Evolutionary conservation across 2,113 vertebrate genomes (phyloP), one percentile per base, ranked within the genome.

Genomic region (Trematocara marginatum): DNA sequence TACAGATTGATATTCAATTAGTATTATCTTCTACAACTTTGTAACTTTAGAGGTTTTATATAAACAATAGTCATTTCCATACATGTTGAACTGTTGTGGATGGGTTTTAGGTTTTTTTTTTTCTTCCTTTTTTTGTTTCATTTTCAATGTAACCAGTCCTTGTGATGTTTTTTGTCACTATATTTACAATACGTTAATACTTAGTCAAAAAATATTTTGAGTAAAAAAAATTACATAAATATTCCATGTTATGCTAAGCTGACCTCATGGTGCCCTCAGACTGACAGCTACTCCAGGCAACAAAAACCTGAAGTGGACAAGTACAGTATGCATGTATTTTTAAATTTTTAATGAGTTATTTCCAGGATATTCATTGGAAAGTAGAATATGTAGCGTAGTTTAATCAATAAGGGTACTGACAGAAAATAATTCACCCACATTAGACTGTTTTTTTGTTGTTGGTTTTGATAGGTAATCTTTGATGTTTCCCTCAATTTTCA

Each of bases 231-330:
- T 61, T 35, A 61, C 57, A 35, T n/a, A 61, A 61, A 61, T 61
- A 35, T 35, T 61, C 57, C 9, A 61, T 35, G 5, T 61, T 61
- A 61, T 40, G 7, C 4, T 69, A 15, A 45, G 0, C 66, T 45
- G n/a, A 79, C 51, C n/a, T 79, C 31, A 54, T 52, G 34, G 51
- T 40, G 0, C 29, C 34, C 31, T 53, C 49, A 35, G n/a, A 11
- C 51, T 23, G 31, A 54, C n/a, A 5, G 7, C 34, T 12, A 38
- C 20, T 54, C 51, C 76, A 9, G 18, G 16, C 16, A 47, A 12
- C 0, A 0, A 3, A 61, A 20, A 80, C 26, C 40, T 80, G 38
- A 69, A 42, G 0, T 42, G 1, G 4, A 69, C 7, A 23, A 23
- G 7, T 69, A 45, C 5, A 15, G 38, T 26, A 45, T 26, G 5